Evolutionary conservation across 2,113 vertebrate species (phyloP).

Genomic region (Elaphurus davidianus): DNA sequence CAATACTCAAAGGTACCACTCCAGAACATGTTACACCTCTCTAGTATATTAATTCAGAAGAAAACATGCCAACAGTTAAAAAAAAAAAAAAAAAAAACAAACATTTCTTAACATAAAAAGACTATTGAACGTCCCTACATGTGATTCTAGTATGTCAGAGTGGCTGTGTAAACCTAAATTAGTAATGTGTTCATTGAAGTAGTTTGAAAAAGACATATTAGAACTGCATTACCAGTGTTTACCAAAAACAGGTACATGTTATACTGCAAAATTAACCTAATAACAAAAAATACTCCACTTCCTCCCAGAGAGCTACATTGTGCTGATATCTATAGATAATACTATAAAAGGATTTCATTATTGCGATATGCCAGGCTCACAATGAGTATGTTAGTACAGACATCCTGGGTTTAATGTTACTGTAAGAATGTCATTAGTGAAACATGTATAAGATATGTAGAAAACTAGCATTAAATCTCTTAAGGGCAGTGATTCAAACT

Average conservation of each 20-base stretch:
- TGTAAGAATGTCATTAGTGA: background rate
- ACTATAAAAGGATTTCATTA: slow-evolving; percentile 55
- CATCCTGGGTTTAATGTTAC: background rate
- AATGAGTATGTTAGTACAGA: slow-evolving; percentile 13
- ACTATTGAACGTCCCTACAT: background rate
- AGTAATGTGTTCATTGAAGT: background rate
- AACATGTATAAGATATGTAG: slow-evolving; percentile 54
- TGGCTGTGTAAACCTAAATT: background rate
- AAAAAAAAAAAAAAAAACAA: too few relatives aligned
- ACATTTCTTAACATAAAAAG: background rate
- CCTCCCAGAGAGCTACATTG: background rate
- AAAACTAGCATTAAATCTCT: slow-evolving; percentile 57
- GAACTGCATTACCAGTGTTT: background rate
- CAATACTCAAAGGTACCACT: background rate
- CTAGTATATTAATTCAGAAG: background rate
- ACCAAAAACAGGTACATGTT: background rate
- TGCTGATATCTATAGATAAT: background rate
- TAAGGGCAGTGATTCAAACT: slow-evolving; percentile 12
- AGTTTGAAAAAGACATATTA: slow-evolving; percentile 19
- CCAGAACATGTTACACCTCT: background rate
- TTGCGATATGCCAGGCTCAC: slow-evolving; percentile 43
- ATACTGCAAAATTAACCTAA: background rate
- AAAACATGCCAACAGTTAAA: background rate
- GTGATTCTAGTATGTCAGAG: background rate
- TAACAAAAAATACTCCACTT: background rate